Base-by-base conservation (phyloP, 2,113 vertebrate species). In the Serilophus lunatus region DNA sequence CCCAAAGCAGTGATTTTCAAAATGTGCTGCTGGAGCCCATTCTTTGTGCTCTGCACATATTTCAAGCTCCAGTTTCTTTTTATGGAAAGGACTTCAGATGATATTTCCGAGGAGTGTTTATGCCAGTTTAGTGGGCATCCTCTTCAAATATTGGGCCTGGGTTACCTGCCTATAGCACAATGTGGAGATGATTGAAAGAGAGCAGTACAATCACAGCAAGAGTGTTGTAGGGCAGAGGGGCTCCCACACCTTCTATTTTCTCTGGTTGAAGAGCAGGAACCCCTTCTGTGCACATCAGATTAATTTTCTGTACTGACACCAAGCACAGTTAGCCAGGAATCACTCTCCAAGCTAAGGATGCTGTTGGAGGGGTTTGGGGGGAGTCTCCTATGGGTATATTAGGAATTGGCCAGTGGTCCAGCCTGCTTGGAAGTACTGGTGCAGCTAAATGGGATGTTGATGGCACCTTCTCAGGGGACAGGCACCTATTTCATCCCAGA, bases 1-100 rank as follows among this genome's bases (percentile, higher is more conserved):
- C 91, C 94, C 88, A 80, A 83, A 97, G 95, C 94, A 88, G 59
- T 36, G 86, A 51, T 93, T 88, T 92, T 88, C 83, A 45, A 61
- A 86, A 78, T 77, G 77, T 50, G 81, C 74, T 93, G 54, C 81
- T 71, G 42, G 85, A 92, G 88, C 60, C 56, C 70, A 8, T 64
- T 84, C 79, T 85, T 88, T 74, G 3, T 78, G 64, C 72, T 84
- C 54, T 42, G 82, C 33, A 66, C 25, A 28, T 93, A 71, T n/a
- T 92, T 86, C 77, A 93, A 92, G 8, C 54, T 82, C 71, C 88
- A 38, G 50, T 45, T 93, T 76, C 45, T 79, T 88, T 70, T 80
- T n/a, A 36, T 35, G 28, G 66, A 50, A 82, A 66, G 3, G 49
- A 57, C 53, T 82, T 82, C 29, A 91, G 54, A 76, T 28, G 25